Evolutionary conservation across 2,113 vertebrate species (phyloP).

Genomic region (Myodes glareolus): DNA sequence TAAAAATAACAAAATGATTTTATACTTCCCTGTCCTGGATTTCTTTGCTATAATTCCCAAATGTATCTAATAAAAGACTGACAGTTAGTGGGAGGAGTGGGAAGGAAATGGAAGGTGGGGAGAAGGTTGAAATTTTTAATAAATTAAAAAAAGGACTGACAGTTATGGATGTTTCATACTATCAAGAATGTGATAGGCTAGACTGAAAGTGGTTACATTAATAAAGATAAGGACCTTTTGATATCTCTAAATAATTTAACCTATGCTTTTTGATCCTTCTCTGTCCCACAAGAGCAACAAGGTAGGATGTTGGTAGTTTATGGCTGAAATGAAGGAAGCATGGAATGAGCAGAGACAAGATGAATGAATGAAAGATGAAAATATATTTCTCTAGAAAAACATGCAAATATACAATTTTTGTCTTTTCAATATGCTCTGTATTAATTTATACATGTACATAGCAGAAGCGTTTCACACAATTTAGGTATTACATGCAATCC

Average conservation of each 20-base stretch:
- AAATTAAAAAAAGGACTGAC: too few species aligned
- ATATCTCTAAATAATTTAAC: neutral
- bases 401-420: conserved; percentile 79
- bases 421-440: conserved; percentile 68
- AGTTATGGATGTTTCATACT: neutral
- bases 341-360: conserved; percentile 70
- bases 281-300: neutral
- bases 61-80: neutral
- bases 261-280: neutral
- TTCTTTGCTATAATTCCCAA: conserved; percentile 19
- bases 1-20: conserved; percentile 3
- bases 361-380: conserved; percentile 44
- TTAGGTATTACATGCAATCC: conserved; percentile 61
- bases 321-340: conserved; percentile 7
- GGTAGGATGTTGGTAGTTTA: neutral
- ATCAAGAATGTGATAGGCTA: conserved; percentile 2
- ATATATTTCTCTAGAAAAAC: conserved; percentile 75
- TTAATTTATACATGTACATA: conserved; percentile 79
- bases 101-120: too few species aligned
- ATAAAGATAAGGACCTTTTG: neutral
- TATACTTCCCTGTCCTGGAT: neutral
- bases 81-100: too few species aligned
- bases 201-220: neutral
- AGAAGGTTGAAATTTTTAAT: too few species aligned
- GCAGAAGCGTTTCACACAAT: conserved; percentile 66